Conservation (phyloP, 2,888 invertebrate species). For the Mimas tiliae region DNA sequence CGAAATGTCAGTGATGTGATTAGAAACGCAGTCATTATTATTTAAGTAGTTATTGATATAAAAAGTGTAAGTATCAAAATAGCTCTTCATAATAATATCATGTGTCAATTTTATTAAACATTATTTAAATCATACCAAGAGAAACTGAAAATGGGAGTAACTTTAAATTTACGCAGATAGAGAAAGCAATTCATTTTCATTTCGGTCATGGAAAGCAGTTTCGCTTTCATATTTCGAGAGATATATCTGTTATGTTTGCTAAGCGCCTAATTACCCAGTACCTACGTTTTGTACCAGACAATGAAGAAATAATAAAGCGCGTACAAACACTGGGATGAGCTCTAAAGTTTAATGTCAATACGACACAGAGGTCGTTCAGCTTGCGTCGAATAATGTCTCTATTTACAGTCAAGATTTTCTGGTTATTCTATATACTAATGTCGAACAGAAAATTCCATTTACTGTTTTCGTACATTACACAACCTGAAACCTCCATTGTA, state of each 20-base stretch:
- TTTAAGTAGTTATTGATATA: no score
- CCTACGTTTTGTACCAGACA: conserved; percentile 53
- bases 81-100: no score
- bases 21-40: no score
- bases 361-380: conserved; percentile 27
- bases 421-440: conserved; percentile 4
- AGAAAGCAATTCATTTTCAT: conserved; percentile 41
- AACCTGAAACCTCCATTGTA: conserved; percentile 3
- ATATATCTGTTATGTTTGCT: conserved; percentile 58
- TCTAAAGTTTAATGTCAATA: conserved; percentile 50
- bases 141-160: background rate
- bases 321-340: conserved; percentile 51
- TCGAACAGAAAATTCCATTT: conserved; percentile 1
- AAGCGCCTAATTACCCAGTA: conserved; percentile 62
- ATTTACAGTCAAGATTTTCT: conserved; percentile 15
- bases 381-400: conserved; percentile 19
- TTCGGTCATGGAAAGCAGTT: conserved; percentile 45
- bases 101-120: background rate
- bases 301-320: conserved; percentile 56
- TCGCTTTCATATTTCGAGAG: conserved; percentile 45
- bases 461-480: background rate
- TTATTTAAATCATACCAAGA: background rate
- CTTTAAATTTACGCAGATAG: background rate
- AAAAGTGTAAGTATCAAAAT: no score
- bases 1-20: no score